Conservation (phyloP, 2,113 vertebrate genomes). For the Antechinus stuartii region DNA sequence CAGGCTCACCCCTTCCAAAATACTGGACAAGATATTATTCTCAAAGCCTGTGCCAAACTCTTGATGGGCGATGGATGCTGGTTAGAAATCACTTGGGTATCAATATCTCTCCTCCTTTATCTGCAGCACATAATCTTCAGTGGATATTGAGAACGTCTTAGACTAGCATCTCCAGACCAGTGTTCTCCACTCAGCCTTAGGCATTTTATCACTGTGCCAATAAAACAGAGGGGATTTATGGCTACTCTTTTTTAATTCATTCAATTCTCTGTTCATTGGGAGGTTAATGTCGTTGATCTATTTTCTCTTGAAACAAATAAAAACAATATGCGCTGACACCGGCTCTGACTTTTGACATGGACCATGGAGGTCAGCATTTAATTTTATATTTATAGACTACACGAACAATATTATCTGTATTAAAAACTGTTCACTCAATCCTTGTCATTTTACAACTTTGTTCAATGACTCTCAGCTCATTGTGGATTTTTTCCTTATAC, state of each 20-base stretch:
- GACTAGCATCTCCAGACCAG: conserved; percentile 72
- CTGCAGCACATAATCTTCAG: conserved; percentile 78
- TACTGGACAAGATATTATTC: conserved; percentile 57
- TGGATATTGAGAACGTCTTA: conserved; percentile 71
- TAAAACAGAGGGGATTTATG: conserved; percentile 88
- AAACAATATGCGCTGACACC: conserved; percentile 88
- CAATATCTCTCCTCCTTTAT: conserved; percentile 78
- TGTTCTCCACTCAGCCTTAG: conserved; percentile 81
- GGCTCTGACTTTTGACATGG: conserved; percentile 87
- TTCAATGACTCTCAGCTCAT: conserved; percentile 71
- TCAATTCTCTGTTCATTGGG: conserved; percentile 88
- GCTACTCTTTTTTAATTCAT: conserved; percentile 89
- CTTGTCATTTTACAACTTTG: conserved; percentile 85
- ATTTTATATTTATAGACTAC: conserved; percentile 88
- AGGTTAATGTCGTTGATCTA: conserved; percentile 89
- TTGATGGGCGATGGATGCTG: conserved; percentile 71
- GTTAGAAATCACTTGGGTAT: conserved; percentile 60
- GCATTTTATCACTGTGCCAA: conserved; percentile 88
- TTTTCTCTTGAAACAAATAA: conserved; percentile 90
- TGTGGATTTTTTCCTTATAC: not conserved
- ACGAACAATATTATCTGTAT: conserved; percentile 85
- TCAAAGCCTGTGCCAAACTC: conserved; percentile 56
- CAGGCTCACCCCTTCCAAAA: conserved; percentile 47
- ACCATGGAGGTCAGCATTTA: conserved; percentile 86
- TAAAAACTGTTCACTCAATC: conserved; percentile 86